Percentiles rank a stretch among this genome's conserved stretches.
phyloP scores from a whole-genome alignment of 2,888 invertebrate genomes.

The Helleia helle region DNA sequence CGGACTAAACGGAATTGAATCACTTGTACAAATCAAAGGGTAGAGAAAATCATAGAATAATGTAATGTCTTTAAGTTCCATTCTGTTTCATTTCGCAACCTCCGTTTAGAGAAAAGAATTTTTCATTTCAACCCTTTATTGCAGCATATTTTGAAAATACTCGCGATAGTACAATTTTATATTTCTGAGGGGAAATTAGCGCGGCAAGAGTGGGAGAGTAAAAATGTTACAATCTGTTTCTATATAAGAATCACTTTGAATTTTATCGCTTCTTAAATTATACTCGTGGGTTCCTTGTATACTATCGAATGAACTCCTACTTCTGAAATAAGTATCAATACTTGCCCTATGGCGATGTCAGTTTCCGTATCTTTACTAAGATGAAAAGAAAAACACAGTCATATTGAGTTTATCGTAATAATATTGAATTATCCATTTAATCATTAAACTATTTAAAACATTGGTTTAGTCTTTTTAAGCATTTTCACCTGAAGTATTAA shows the following conservation, averaged over 20 bases:
- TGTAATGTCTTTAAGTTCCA: background rate
- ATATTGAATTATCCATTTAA: too few species aligned
- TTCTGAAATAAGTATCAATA: too few species aligned
- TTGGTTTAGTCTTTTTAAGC: too few species aligned
- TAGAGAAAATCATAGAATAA: constrained; percentile 8
- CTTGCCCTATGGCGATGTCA: too few species aligned
- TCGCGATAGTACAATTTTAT: constrained; percentile 20
- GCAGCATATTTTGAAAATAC: constrained; percentile 28
- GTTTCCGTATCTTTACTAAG: too few species aligned
- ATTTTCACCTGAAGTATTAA: too few species aligned
- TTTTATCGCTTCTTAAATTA: background rate
- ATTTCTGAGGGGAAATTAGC: constrained; percentile 30
- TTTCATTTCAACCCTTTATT: constrained; percentile 32
- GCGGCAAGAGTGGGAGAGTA: constrained; percentile 20
- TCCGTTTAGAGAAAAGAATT: constrained; percentile 29
- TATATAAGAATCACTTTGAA: background rate
- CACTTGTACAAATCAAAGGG: constrained; percentile 1
- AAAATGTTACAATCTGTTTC: constrained; percentile 14
- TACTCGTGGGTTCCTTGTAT: too few species aligned
- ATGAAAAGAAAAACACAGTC: background rate
- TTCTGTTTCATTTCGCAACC: constrained; percentile 12
- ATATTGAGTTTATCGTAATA: too few species aligned
- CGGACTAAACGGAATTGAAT: background rate
- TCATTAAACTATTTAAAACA: too few species aligned
- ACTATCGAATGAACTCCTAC: too few species aligned